These are phyloP conservation scores for Ahaetulla prasina DNA, from an alignment of 2,113 vertebrate genomes.

Conservation along the genomic window DNA sequence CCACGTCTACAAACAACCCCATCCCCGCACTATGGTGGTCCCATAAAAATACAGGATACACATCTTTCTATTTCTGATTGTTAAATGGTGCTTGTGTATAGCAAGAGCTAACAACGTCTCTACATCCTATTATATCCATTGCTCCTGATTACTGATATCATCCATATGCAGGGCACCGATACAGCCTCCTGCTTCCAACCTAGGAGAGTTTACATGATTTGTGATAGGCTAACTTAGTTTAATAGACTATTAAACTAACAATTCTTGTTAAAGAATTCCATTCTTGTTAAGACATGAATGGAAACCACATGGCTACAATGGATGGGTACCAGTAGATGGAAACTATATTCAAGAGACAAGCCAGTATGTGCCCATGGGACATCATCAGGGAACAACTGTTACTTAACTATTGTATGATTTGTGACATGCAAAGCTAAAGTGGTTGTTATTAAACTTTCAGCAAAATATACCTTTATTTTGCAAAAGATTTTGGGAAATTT, in stretches of 20 bases:
- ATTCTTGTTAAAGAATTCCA: neutral
- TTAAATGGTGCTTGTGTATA: neutral
- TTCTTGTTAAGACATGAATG: neutral
- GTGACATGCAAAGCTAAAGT: neutral
- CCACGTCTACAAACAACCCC: neutral
- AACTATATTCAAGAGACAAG: neutral
- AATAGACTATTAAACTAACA: neutral
- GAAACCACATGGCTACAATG: neutral
- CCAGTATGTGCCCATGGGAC: neutral
- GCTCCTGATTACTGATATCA: neutral
- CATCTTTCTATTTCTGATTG: neutral
- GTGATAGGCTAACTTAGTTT: neutral
- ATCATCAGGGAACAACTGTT: neutral
- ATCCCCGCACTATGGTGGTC: neutral
- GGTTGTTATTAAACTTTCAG: neutral
- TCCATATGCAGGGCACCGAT: neutral
- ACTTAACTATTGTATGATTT: neutral
- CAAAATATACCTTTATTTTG: neutral
- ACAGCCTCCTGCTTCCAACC: neutral
- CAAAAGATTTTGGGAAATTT: neutral
- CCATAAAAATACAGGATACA: neutral
- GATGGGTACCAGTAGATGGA: neutral
- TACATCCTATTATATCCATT: neutral
- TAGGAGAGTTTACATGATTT: neutral
- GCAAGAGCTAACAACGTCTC: neutral